Evolutionary conservation across 1,140 invertebrate genomes (phyloP), one percentile per base, ranked within the genome.

Genomic region (Monochamus saltuarius): DNA sequence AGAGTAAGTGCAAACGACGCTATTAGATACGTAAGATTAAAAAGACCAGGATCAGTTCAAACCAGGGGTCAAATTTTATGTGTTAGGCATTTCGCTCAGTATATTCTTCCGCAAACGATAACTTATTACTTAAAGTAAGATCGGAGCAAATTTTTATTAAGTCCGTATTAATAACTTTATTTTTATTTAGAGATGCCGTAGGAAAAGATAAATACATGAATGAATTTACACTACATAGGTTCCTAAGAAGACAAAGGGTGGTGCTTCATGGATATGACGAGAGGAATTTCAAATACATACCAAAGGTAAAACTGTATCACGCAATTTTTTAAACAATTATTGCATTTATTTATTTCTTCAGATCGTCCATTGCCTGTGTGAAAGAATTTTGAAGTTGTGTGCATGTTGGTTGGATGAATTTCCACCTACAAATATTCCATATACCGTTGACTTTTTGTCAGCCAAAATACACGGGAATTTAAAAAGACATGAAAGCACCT

Each of bases 51-150:
- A 40, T 87, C 91, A 0, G 88, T 95, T 37, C 92, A 94, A 79
- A 94, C 90, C 1, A 82, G 86, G 39, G 83, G 86, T 1, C 92
- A 95, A 78, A 90, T 94, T 50, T 77, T 87, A 13, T 89, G 87
- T 68, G 86, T 94, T 22, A 85, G 90, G 70, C 86, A 91, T 70
- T 95, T 94, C 77, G 89, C 91, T 69, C 84, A 88, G 68, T 91
- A 87, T 67, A 82, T 94, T 46, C 83, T 90, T 69, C 89, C 90
- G n/a, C 87, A 90, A 71, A 87, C 87, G 68, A 82, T 87, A 45
- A 83, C 92, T 6, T 94, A 87, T 74, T 86, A 84, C 64, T 82
- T 84, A 45, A 85, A 81, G 84, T 86, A 72, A 77, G 77, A 46
- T 34, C 14, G 3, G 1, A 11, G n/a, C n/a, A 10, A 9, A 38